phyloP scores from a whole-genome alignment of 35 echinoderm and acorn worm species.

The Lytechinus pictus region DNA sequence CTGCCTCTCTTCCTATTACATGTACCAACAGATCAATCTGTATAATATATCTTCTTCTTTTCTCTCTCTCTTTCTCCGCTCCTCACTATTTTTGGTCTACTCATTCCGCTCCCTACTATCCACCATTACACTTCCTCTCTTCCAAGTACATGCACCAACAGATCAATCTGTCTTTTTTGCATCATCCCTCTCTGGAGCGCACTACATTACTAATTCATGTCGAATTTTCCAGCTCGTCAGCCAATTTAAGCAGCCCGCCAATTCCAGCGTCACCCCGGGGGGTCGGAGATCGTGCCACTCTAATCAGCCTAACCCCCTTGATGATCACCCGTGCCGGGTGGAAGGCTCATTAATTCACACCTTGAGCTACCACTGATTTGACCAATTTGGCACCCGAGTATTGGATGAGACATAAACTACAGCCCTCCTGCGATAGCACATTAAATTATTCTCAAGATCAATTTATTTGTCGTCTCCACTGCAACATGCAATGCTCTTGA shows the following conservation, averaged over 20 bases:
- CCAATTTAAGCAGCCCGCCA: constrained; percentile 4
- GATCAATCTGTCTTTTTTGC: background rate
- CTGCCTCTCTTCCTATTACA: too few species aligned
- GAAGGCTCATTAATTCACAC: constrained; percentile 9
- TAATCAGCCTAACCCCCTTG: background rate
- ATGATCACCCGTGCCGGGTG: background rate
- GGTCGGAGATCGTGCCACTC: background rate
- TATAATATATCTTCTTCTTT: too few species aligned
- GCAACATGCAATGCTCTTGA: background rate
- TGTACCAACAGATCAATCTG: too few species aligned
- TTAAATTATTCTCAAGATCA: background rate
- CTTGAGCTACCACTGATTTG: background rate
- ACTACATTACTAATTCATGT: constrained; percentile 38
- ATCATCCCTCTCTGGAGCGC: background rate
- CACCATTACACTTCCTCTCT: too few species aligned
- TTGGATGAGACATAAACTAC: background rate
- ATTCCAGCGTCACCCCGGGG: background rate
- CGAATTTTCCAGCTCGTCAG: constrained; percentile 18
- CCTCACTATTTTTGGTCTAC: too few species aligned
- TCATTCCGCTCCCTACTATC: background rate
- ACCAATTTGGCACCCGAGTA: background rate
- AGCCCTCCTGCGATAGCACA: background rate
- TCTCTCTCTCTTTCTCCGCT: too few species aligned
- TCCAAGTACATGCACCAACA: background rate
- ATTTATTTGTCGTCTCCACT: background rate